Percentiles rank a stretch among this genome's conserved stretches.
phyloP scores from a whole-genome alignment of 1,140 invertebrate species.

The Cepaea nemoralis region DNA sequence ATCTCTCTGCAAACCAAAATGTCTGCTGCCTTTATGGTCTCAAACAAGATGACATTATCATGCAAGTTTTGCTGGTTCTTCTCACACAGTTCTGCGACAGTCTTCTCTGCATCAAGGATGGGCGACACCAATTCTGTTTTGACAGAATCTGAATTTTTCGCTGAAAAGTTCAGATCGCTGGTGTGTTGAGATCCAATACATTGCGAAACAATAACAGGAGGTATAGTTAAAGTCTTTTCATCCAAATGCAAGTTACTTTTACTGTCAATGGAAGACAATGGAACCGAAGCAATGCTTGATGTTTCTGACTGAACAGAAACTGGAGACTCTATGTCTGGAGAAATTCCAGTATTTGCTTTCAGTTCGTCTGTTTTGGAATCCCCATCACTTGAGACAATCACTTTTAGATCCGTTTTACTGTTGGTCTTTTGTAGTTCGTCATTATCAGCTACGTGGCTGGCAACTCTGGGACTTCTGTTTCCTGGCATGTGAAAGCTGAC shows the following conservation, averaged over 20 bases:
- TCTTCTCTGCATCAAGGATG: not conserved
- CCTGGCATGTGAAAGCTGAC: conserved; percentile 28
- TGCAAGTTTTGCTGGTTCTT: not conserved
- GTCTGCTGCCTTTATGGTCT: not conserved
- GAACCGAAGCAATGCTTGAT: conserved; percentile 29
- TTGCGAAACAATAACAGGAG: not conserved
- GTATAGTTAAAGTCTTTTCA: not conserved
- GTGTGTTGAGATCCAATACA: not conserved
- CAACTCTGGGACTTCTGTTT: not conserved
- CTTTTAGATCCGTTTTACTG: conserved; percentile 15
- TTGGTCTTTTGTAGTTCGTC: not conserved
- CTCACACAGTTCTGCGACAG: not conserved
- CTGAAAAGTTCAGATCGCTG: not conserved
- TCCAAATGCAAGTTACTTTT: conserved; percentile 1
- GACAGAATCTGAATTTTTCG: not conserved
- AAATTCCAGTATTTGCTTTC: not conserved
- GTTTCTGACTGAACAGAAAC: conserved; percentile 34
- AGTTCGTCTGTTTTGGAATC: conserved; percentile 1
- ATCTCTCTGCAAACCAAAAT: not conserved
- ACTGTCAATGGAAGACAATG: conserved; percentile 34
- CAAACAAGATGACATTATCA: not conserved
- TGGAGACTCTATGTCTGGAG: conserved; percentile 37
- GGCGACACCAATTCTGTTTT: not conserved
- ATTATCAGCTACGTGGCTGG: not conserved
- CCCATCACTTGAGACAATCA: not conserved